These are phyloP conservation scores for Euglossa dilemma DNA, from an alignment of 1,140 invertebrate genomes.

Conservation along the genomic window DNA sequence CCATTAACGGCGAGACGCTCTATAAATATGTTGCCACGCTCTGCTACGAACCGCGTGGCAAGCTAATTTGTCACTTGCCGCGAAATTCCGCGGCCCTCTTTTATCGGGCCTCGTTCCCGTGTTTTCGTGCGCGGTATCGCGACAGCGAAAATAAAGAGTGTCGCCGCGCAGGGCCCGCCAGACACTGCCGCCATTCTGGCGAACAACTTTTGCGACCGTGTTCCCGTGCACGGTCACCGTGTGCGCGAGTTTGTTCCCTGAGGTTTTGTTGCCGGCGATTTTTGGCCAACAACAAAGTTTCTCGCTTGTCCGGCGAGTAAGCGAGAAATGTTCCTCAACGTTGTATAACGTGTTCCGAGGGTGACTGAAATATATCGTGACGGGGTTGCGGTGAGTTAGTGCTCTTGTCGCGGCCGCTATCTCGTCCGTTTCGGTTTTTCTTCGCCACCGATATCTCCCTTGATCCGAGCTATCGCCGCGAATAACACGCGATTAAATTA, in stretches of 20 bases:
- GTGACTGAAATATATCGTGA: not conserved
- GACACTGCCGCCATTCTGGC: conserved; percentile 1
- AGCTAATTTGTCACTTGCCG: conserved; percentile 50
- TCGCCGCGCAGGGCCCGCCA: not conserved
- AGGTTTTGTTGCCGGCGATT: conserved; percentile 18
- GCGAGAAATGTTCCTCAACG: conserved; percentile 12
- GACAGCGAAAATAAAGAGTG: conserved; percentile 43
- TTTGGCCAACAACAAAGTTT: conserved; percentile 7
- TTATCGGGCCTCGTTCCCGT: conserved; percentile 30
- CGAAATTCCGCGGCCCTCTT: conserved; percentile 41
- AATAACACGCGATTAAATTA: too few species aligned
- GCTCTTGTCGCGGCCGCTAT: not conserved
- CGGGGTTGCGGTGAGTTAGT: not conserved
- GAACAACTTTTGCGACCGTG: conserved; percentile 29
- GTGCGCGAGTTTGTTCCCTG: not conserved
- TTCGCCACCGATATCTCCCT: too few species aligned
- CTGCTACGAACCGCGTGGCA: not conserved
- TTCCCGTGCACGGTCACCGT: too few species aligned
- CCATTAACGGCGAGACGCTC: conserved; percentile 43
- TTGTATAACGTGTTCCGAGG: not conserved
- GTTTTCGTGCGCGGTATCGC: conserved; percentile 50
- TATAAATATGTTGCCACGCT: conserved; percentile 49
- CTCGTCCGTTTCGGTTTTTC: too few species aligned
- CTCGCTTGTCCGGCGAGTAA: not conserved
- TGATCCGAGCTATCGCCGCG: too few species aligned